phyloP scores from a whole-genome alignment of 1,140 invertebrate species.

The Drosophila takahashii region DNA sequence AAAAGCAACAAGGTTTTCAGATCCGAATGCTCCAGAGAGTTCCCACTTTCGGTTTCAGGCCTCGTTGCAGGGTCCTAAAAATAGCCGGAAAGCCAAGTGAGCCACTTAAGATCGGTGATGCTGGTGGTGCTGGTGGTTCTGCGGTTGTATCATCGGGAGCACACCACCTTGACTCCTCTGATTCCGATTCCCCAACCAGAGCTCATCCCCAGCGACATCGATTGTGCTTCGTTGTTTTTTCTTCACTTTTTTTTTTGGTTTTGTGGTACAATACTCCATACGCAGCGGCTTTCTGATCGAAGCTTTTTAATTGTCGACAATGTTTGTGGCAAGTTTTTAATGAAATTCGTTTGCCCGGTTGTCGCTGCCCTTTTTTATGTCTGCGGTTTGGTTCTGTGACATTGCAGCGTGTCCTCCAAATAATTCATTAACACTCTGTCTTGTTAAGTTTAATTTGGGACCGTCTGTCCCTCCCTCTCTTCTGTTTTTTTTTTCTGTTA shows the following conservation, averaged over 20 bases:
- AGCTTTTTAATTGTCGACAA: constrained; percentile 80
- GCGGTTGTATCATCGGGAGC: too few relatives aligned
- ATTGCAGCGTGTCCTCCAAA: constrained; percentile 81
- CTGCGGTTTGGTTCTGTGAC: constrained; percentile 49
- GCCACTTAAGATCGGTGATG: constrained; percentile 52
- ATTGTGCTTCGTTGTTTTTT: constrained; percentile 24
- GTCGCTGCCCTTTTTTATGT: constrained; percentile 34
- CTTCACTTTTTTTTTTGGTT: neutral
- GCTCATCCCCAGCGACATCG: constrained; percentile 54
- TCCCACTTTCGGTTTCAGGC: constrained; percentile 75
- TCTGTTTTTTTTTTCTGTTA: neutral
- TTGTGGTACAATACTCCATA: neutral
- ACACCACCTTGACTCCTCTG: neutral
- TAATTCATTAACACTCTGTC: constrained; percentile 84
- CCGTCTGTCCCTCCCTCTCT: constrained; percentile 6
- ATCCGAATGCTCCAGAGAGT: constrained; percentile 66
- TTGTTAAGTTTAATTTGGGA: constrained; percentile 79
- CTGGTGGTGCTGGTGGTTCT: neutral
- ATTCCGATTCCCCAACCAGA: constrained; percentile 6
- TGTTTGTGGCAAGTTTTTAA: constrained; percentile 81
- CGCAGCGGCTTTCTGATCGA: constrained; percentile 42
- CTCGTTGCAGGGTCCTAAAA: constrained; percentile 65
- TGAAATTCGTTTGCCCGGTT: constrained; percentile 70
- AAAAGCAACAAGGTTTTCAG: constrained; percentile 17
- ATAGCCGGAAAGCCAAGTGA: constrained; percentile 51